phyloP scores from a whole-genome alignment of 2,888 invertebrate genomes.

The Tiliacea citrago region DNA sequence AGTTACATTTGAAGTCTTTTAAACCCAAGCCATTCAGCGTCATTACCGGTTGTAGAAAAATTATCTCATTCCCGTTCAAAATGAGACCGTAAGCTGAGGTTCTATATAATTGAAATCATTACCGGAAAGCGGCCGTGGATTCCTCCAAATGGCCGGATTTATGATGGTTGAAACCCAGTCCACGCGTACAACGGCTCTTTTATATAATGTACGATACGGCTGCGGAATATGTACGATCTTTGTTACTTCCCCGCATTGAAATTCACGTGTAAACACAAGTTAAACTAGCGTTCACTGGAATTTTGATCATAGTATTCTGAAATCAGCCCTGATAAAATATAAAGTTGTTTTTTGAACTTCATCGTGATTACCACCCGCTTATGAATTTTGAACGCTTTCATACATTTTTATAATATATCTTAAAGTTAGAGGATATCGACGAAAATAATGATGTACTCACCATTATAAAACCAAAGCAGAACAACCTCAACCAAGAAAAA shows the following conservation, averaged over 20 bases:
- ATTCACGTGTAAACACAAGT: not conserved
- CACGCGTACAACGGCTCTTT: conserved; percentile 4
- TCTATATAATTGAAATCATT: conserved; percentile 76
- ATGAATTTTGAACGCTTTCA: not conserved
- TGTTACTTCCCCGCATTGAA: not conserved
- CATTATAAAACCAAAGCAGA: not conserved
- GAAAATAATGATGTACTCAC: not conserved
- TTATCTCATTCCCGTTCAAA: conserved; percentile 63
- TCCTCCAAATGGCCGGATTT: conserved; percentile 71
- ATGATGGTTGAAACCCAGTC: conserved; percentile 52
- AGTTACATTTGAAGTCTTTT: conserved; percentile 53
- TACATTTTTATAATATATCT: not conserved
- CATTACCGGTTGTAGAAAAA: conserved; percentile 65
- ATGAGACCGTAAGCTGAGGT: conserved; percentile 64
- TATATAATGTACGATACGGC: not conserved
- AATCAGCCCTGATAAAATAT: not conserved
- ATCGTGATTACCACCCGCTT: not conserved
- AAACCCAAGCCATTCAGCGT: conserved; percentile 43
- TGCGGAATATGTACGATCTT: not conserved
- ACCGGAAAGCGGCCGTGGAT: conserved; percentile 68
- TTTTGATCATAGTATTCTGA: not conserved
- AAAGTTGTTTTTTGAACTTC: not conserved
- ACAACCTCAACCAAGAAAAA: not conserved
- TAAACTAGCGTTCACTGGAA: not conserved
- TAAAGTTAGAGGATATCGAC: not conserved